Base-by-base conservation (phyloP, 2,113 vertebrate genomes). In the Hydrochoerus hydrochaeris region DNA sequence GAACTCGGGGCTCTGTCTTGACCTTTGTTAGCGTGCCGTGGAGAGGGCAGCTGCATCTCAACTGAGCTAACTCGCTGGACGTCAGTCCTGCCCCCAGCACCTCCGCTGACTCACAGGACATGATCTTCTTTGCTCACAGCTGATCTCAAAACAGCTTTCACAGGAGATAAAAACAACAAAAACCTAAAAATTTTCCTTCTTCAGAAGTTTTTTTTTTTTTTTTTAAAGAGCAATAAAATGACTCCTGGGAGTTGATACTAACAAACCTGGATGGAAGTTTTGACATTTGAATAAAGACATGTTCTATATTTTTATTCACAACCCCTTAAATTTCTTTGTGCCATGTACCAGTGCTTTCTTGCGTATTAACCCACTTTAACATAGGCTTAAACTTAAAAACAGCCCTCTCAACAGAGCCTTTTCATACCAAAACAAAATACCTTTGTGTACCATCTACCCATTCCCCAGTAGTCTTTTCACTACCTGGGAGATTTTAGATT, bases 341-440 rank as follows among this genome's bases (percentile, higher is more conserved):
- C 98, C 98, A 97, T n/a, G 95, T 84, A 75, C 88, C 94, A 86
- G 87, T 73, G 28, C 41, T 95, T 97, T 98, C 96, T 96, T 89
- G 63, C 95, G 95, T 46, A 77, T 97, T 95, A 38, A 85, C 97
- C 77, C 90, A 89, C 97, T 63, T 80, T 96, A 98, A 97, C 95
- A 97, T 85, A 93, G 83, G 95, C 71, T 96, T 93, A 95, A 94
- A 93, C 93, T 96, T 95, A 97, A 92, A 97, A 98, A 88, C 83
- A 97, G 85, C 32, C 95, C 96, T 88, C 97, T 98, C 98, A 98
- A 97, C 94, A 93, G 86, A 95, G 94, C 93, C 95, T 97, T 98
- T 97, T 98, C 94, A 95, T 93, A 94, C 93, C 84, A 87, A 97
- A 97, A 98, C 97, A 98, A 98, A 96, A 85, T 81, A 97, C 97